Percentiles rank a stretch among this genome's conserved stretches.
Evolutionary conservation across 1,140 invertebrate genomes (phyloP).

Genomic region (Zaprionus inermis): DNA sequence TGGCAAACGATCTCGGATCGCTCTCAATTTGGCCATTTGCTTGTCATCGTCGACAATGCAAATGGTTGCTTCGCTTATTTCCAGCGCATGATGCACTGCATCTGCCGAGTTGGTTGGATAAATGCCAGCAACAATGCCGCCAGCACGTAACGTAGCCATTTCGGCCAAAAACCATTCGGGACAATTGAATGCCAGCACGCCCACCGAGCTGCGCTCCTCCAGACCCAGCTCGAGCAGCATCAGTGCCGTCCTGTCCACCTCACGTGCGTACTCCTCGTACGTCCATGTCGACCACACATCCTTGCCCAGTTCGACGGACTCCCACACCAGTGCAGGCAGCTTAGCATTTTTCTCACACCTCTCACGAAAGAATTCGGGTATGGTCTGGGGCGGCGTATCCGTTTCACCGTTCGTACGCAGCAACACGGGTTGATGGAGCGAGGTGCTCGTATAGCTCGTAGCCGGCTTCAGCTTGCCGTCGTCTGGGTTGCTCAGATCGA

Average conservation of each 20-base stretch:
- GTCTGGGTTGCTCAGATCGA: conserved; percentile 9
- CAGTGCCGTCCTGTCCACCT: conserved; percentile 91
- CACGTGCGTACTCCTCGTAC: conserved; percentile 91
- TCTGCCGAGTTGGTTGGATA: conserved; percentile 96
- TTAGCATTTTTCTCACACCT: conserved; percentile 86
- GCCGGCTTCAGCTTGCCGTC: conserved; percentile 55
- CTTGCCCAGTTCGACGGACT: conserved; percentile 67
- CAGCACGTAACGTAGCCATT: conserved; percentile 93
- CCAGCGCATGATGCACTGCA: conserved; percentile 91
- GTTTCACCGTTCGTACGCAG: conserved; percentile 36
- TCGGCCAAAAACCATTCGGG: conserved; percentile 95
- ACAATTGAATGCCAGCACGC: conserved; percentile 95
- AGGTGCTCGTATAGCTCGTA: conserved; percentile 61
- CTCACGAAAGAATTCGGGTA: conserved; percentile 62
- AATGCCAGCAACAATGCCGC: conserved; percentile 94
- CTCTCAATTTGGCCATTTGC: conserved; percentile 93
- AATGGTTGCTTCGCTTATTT: conserved; percentile 91
- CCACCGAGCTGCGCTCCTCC: conserved; percentile 90
- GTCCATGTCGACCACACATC: conserved; percentile 87
- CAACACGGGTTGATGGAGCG: conserved; percentile 65
- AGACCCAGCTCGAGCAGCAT: conserved; percentile 93
- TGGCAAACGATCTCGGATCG: conserved; percentile 89
- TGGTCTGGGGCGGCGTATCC: conserved; percentile 32
- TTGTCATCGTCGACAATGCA: conserved; percentile 94
- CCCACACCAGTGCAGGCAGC: conserved; percentile 87